Base-by-base conservation (phyloP, 2,113 vertebrate genomes). In the Pterophyllum scalare region DNA sequence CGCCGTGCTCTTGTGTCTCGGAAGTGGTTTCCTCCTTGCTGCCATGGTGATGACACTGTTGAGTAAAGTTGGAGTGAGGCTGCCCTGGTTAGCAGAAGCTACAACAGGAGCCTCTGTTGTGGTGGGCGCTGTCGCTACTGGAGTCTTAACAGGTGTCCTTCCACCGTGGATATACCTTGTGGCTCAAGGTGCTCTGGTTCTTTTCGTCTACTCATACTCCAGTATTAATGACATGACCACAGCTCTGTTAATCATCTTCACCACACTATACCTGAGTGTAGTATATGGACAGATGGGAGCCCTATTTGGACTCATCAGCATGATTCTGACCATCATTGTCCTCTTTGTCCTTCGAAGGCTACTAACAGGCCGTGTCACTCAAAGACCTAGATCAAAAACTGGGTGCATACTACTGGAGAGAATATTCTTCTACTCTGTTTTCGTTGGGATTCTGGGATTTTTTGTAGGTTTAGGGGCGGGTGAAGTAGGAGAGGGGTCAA, bases 221-320 rank as follows among this genome's bases (percentile, higher is more conserved):
- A 91, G 91, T 20, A 84, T 92, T 19, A 94, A 87, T 2, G 86
- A 93, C 79, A 88, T 93, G 86, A 90, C 89, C 24, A 90, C 77
- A 20, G 92, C 91, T 58, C 85, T 94, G 62, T 38, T 89, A 7
- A 89, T 94, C 56, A 91, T 94, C 80, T 94, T 93, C 60, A 85
- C 87, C 57, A 91, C 91, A 4, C 80, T 94, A 1, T 92, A 90
- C 57, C 56, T 91, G 57, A 89, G 87, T 40, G 83, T 94, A 5
- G 2, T 61, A 1, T 92, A 80, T 5, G 94, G 92, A 6, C 78
- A 85, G 43, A 52, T 91, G 80, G 94, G 92, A 3, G 14, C 76
- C 15, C 11, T 90, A 35, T 1, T 77, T 38, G 92, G 92, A 49
- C n/a, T 93, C 6, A 28, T 88, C 2, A 3, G 77, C 33, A n/a